These are phyloP conservation scores for Drosophila limbata DNA, from an alignment of 2,888 invertebrate genomes.

Conservation along the genomic window DNA sequence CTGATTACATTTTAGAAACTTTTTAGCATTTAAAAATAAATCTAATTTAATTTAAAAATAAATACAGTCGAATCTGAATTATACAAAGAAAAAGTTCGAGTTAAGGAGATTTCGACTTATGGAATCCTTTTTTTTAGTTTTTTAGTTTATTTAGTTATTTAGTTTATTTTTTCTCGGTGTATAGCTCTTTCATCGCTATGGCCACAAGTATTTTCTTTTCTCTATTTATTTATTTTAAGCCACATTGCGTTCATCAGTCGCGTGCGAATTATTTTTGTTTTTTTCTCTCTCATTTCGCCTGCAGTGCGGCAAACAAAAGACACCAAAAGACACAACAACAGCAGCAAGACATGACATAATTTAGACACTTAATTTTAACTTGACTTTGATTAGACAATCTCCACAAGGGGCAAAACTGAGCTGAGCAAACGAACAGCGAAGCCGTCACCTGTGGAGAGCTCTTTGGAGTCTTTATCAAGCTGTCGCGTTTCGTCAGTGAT, in stretches of 20 bases:
- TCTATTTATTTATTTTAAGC: slow-evolving; percentile 27
- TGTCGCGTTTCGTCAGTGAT: slow-evolving; percentile 36
- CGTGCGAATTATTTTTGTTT: slow-evolving; percentile 39
- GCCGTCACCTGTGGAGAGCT: slow-evolving; percentile 32
- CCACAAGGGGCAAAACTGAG: slow-evolving; percentile 27
- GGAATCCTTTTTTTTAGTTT: no score
- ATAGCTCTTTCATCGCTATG: background rate
- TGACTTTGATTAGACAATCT: slow-evolving; percentile 69
- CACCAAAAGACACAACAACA: slow-evolving; percentile 20
- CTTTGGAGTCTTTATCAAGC: slow-evolving; percentile 31
- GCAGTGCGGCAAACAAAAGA: slow-evolving; percentile 65
- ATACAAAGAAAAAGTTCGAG: no score
- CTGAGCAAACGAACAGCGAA: background rate
- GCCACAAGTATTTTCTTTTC: background rate
- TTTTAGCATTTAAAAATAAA: no score
- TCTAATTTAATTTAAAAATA: no score
- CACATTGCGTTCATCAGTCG: slow-evolving; percentile 53
- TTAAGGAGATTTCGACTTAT: no score
- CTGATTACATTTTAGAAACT: no score
- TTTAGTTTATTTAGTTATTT: no score
- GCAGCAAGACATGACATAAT: slow-evolving; percentile 69
- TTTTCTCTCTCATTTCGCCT: slow-evolving; percentile 39
- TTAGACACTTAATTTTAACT: slow-evolving; percentile 59
- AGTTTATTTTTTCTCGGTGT: no score
- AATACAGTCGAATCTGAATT: no score